phyloP scores from a whole-genome alignment of 2,888 invertebrate species.

The Dioctria rufipes region DNA sequence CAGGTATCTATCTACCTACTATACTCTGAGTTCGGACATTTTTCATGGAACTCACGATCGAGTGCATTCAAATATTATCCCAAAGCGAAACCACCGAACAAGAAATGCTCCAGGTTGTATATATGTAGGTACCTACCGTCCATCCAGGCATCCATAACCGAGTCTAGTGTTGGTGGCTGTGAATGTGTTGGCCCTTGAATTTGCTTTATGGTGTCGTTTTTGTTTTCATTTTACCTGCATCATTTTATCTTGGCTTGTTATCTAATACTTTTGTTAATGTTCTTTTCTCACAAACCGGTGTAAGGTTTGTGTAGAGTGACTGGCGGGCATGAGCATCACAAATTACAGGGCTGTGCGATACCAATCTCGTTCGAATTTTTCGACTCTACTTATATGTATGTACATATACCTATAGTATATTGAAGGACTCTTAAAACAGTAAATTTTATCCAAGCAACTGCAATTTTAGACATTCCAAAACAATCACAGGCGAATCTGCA shows the following conservation, averaged over 20 bases:
- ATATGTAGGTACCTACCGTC: neutral
- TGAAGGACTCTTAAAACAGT: neutral
- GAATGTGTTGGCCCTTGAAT: neutral
- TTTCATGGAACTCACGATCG: conserved; percentile 36
- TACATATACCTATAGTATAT: neutral
- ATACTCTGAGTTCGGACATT: conserved; percentile 9
- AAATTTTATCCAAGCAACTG: neutral
- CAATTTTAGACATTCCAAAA: conserved; percentile 22
- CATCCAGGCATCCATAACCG: neutral
- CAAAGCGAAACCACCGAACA: neutral
- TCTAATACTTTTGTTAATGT: conserved; percentile 48
- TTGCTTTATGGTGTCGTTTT: conserved; percentile 18
- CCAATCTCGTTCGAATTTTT: conserved; percentile 32
- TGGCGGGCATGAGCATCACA: conserved; percentile 6
- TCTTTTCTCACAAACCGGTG: conserved; percentile 25
- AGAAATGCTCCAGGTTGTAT: neutral
- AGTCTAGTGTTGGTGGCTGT: neutral
- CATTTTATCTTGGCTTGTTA: conserved; percentile 44
- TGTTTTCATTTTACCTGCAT: conserved; percentile 36
- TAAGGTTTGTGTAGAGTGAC: conserved; percentile 13
- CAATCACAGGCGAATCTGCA: conserved; percentile 24
- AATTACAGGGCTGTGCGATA: conserved; percentile 31
- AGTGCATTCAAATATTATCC: conserved; percentile 19
- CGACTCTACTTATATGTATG: neutral
- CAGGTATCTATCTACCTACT: neutral